phyloP scores from a whole-genome alignment of 2,113 vertebrate genomes.

The Haplochromis burtoni region DNA sequence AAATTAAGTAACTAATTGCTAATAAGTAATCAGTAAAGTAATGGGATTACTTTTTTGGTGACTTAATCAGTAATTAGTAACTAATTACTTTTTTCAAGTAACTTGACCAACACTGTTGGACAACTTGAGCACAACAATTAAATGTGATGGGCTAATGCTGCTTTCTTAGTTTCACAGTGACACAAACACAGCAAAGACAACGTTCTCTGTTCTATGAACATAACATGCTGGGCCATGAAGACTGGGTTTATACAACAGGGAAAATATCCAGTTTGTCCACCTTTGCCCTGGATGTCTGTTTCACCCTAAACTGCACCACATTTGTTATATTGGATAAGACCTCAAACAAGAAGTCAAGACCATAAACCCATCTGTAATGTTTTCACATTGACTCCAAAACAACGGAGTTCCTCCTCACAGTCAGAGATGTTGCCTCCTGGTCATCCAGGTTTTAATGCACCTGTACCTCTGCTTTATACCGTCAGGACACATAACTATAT shows the following conservation, averaged over 20 bases:
- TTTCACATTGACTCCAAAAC: background rate
- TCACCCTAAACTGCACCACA: background rate
- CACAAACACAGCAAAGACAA: background rate
- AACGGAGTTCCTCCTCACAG: background rate
- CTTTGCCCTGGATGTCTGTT: background rate
- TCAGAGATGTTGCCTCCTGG: background rate
- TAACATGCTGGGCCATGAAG: background rate
- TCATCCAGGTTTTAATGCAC: background rate
- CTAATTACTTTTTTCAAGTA: background rate
- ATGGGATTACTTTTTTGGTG: background rate
- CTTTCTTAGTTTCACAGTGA: background rate
- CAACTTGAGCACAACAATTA: background rate
- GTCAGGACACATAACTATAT: background rate
- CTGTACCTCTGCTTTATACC: background rate
- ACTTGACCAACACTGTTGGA: background rate
- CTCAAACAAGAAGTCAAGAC: background rate
- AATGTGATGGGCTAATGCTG: background rate
- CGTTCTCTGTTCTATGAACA: background rate
- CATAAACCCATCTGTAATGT: background rate
- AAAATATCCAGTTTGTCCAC: fast-evolving
- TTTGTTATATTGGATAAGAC: background rate
- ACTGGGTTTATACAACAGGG: background rate
- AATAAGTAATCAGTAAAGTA: background rate
- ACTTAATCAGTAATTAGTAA: background rate
- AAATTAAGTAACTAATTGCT: background rate